Conservation (phyloP, 2,797 vertebrate genomes). For the Phalanger gymnotis region DNA sequence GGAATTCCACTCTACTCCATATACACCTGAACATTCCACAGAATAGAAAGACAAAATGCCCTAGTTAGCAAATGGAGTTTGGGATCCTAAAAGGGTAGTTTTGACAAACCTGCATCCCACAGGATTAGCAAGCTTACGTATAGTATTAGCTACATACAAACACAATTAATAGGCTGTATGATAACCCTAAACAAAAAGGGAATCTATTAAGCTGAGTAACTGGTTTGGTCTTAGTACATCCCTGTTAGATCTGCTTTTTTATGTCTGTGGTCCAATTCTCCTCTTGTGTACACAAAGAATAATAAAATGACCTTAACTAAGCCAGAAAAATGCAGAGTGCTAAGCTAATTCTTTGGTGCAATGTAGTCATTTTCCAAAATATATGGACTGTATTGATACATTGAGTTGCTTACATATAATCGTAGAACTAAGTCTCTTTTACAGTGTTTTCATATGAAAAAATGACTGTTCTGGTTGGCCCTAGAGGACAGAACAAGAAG, state of each 20-base stretch:
- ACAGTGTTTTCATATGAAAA: not conserved
- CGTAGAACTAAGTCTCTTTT: not conserved
- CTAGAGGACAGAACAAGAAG: not conserved
- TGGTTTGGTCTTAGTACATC: not conserved
- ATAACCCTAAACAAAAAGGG: not conserved
- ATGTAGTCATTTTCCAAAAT: not conserved
- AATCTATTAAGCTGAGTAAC: not conserved
- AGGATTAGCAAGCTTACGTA: not conserved
- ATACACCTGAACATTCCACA: not conserved
- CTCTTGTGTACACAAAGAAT: not conserved
- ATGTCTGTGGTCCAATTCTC: not conserved
- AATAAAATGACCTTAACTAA: not conserved
- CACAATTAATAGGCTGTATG: not conserved
- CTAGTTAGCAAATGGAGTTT: not conserved
- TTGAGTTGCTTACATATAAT: not conserved
- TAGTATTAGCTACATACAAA: not conserved
- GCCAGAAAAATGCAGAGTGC: not conserved
- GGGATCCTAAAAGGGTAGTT: not conserved
- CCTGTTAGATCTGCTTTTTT: not conserved
- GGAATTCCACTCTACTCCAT: not conserved
- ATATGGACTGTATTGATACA: not conserved
- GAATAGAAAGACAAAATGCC: not conserved
- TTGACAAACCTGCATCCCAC: not conserved
- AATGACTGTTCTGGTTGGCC: not conserved
- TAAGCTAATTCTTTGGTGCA: not conserved